Evolutionary conservation across 2,888 invertebrate genomes (phyloP), one percentile per base, ranked within the genome.

Genomic region (Blastobasis lacticolella): DNA sequence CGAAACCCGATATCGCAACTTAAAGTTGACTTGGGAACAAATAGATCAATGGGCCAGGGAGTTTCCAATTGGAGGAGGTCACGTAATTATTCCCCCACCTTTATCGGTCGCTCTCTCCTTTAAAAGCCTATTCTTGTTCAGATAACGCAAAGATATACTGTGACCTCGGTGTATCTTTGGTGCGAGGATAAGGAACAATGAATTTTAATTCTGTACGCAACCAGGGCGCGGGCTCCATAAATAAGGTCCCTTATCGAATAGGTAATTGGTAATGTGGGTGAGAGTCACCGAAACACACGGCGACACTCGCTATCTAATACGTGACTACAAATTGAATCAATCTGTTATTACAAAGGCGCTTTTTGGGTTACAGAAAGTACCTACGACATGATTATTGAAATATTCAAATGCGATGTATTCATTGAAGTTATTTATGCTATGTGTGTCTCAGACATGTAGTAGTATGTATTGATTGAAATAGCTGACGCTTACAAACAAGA

Each of bases 71-170:
- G 65, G 57, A 64, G 71, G 69, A 83, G 81, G 78, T 78, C 78
- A 78, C 74, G 69, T 81, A 79, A 82, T 79, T 79, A 81, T 73
- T 50, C 50, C 67, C 61, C 60, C 58, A 59, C 61, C 66, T 59
- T 64, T 76, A 77, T 78, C 75, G 61, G 69, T 63, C 71, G 67
- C 75, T 66, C 64, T 67, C 67, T 62, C 67, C 69, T 74, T 78
- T 88, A 87, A 88, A 87, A 88, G 88, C 86, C 79, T 78, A 87
- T 87, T 78, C 87, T 80, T 87, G 88, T 88, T 71, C 72, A 75
- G 88, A 87, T 88, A 87, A 86, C 73, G 66, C 69, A 61, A 62
- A 78, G 83, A 84, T 85, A 85, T 82, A 77, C 68, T 62, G 69
- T 84, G 86, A 87, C 85, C 86, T 79, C 78, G 62, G 67, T 70